These are phyloP conservation scores for Epinephelus fuscoguttatus DNA, from an alignment of 2,113 vertebrate genomes.

Conservation along the genomic window DNA sequence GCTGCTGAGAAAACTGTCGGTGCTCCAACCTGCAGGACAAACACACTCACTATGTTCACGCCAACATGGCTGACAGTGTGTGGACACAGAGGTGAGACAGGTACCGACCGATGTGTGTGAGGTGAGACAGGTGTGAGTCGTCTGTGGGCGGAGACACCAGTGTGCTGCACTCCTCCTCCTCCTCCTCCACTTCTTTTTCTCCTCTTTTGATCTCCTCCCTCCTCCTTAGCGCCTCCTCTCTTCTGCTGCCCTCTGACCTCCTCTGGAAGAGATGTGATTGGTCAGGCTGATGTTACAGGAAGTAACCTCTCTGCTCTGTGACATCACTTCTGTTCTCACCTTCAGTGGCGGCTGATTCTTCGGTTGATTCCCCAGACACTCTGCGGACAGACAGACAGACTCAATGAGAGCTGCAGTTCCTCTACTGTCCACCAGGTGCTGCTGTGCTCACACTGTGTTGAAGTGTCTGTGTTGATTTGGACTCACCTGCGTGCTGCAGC, in stretches of 20 bases:
- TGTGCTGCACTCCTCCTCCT: background rate
- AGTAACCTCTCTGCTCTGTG: background rate
- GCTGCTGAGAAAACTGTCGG: conserved; percentile 4
- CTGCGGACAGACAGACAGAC: conserved; percentile 39
- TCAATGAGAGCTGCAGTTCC: too few relatives aligned
- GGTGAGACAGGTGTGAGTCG: conserved; percentile 24
- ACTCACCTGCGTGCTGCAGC: conserved; percentile 68
- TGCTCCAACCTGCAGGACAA: conserved; percentile 43
- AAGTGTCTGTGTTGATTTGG: too few relatives aligned
- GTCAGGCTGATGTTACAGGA: background rate
- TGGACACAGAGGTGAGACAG: background rate
- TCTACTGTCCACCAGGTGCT: too few relatives aligned
- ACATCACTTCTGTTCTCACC: conserved; percentile 35
- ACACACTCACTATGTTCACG: background rate
- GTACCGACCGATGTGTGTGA: conserved; percentile 10
- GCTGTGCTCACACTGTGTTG: too few relatives aligned
- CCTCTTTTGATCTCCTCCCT: background rate
- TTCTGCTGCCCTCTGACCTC: conserved; percentile 8
- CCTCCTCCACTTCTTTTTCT: background rate
- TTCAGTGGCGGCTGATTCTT: background rate
- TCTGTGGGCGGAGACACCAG: background rate
- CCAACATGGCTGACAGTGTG: background rate
- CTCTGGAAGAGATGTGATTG: conserved; percentile 26
- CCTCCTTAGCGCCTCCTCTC: background rate
- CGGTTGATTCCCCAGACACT: conserved; percentile 24